Conservation (phyloP, 2,888 invertebrate species). For the Esperia sulphurella region DNA sequence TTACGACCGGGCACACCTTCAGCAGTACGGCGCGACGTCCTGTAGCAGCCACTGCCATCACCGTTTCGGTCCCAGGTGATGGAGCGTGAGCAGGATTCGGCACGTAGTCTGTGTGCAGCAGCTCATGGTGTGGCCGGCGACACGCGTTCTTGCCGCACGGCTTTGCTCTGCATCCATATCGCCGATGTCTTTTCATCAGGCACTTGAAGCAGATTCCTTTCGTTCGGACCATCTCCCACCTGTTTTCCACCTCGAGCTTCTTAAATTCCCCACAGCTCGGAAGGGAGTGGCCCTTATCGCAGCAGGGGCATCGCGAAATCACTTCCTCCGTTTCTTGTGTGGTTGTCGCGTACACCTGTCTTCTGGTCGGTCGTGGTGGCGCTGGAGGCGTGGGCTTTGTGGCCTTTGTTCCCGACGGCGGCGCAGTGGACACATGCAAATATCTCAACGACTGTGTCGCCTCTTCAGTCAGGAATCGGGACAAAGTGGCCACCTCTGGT, state of each 20-base stretch:
- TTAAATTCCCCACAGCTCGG: conserved; percentile 2
- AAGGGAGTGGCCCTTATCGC: conserved; percentile 1
- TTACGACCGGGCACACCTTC: not conserved
- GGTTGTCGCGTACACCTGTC: too few relatives aligned
- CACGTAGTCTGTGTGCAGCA: conserved; percentile 2
- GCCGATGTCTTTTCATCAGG: conserved; percentile 1
- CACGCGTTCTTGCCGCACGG: conserved; percentile 7
- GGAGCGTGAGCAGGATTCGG: not conserved
- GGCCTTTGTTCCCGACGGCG: not conserved
- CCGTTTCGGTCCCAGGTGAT: not conserved
- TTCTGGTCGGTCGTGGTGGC: too few relatives aligned
- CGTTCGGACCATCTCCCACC: conserved; percentile 6
- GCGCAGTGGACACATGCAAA: not conserved
- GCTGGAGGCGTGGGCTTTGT: not conserved
- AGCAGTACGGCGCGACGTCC: conserved; percentile 1
- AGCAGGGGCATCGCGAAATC: not conserved
- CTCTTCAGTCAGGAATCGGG: conserved; percentile 10
- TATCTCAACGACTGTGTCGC: conserved; percentile 6
- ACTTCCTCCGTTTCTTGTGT: not conserved
- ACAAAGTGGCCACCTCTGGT: conserved; percentile 3
- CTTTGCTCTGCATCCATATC: not conserved
- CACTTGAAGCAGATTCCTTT: conserved; percentile 7
- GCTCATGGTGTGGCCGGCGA: conserved; percentile 4
- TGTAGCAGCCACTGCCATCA: not conserved
- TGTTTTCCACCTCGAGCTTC: not conserved